These are phyloP conservation scores for Martes martes DNA, from an alignment of 2,113 vertebrate genomes.

Conservation along the genomic window DNA sequence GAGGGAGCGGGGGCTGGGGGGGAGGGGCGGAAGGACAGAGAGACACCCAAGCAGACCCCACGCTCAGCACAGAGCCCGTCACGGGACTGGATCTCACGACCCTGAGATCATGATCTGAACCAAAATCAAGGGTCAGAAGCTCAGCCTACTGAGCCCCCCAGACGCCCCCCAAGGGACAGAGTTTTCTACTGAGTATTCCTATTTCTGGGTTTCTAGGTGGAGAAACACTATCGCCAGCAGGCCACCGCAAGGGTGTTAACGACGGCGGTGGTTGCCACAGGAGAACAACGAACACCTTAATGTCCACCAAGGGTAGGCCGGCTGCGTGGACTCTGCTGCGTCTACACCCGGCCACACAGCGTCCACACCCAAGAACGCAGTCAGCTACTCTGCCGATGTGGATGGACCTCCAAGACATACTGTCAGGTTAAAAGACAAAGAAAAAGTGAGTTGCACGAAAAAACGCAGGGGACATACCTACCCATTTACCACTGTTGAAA, in stretches of 20 bases:
- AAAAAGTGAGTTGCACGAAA: background rate
- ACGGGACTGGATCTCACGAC: background rate
- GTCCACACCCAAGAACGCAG: background rate
- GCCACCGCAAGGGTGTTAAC: background rate
- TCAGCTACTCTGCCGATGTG: background rate
- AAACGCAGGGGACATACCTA: background rate
- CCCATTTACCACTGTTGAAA: background rate
- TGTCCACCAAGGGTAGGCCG: background rate
- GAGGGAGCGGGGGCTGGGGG: fast-evolving
- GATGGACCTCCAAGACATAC: background rate
- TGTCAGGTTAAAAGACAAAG: background rate
- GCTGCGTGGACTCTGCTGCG: background rate
- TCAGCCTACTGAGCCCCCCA: background rate
- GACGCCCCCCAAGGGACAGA: background rate
- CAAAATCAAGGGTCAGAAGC: background rate
- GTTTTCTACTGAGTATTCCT: background rate
- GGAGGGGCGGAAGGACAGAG: no score
- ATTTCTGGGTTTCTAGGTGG: background rate
- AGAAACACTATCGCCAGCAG: background rate
- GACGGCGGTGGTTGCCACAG: background rate
- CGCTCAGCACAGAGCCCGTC: background rate
- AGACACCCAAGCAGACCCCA: no score
- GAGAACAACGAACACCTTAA: background rate
- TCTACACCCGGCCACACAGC: background rate
- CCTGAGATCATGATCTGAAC: background rate